Conservation (phyloP, 2,113 vertebrate genomes). For the Oreochromis spilurus region DNA sequence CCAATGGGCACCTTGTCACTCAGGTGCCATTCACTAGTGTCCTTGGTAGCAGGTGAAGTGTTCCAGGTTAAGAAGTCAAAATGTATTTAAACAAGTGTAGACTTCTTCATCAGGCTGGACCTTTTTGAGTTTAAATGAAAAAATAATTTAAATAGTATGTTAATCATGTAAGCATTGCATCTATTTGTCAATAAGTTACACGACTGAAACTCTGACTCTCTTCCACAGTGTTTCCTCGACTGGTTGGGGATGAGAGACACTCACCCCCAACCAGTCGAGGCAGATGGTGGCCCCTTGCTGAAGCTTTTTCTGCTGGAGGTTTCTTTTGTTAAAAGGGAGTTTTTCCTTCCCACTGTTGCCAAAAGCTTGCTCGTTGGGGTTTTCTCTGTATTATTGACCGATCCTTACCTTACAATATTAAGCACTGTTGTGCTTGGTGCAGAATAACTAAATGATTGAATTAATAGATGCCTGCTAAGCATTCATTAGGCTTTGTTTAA, state of each 20-base stretch:
- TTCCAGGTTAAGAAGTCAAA: background rate
- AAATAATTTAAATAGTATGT: background rate
- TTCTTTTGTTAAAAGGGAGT: background rate
- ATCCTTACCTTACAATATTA: background rate
- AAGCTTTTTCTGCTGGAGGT: background rate
- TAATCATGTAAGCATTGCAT: background rate
- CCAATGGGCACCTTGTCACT: slow-evolving; percentile 19
- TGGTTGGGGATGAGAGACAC: background rate
- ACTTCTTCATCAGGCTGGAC: background rate
- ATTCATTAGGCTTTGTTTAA: background rate
- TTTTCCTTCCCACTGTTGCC: background rate
- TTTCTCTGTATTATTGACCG: background rate
- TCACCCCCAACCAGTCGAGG: background rate
- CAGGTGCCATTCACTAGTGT: slow-evolving; percentile 41
- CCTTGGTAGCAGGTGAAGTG: slow-evolving; percentile 40
- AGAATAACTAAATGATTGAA: background rate
- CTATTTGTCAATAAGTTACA: background rate
- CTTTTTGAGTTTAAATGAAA: background rate
- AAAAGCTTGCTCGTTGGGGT: background rate
- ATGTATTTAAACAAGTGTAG: background rate
- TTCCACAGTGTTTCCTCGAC: background rate
- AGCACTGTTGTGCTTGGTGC: background rate
- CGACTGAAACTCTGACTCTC: background rate
- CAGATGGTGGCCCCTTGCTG: accelerated
- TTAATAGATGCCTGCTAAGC: background rate